phyloP scores from a whole-genome alignment of 2,113 vertebrate species.

The Oryzias celebensis region DNA sequence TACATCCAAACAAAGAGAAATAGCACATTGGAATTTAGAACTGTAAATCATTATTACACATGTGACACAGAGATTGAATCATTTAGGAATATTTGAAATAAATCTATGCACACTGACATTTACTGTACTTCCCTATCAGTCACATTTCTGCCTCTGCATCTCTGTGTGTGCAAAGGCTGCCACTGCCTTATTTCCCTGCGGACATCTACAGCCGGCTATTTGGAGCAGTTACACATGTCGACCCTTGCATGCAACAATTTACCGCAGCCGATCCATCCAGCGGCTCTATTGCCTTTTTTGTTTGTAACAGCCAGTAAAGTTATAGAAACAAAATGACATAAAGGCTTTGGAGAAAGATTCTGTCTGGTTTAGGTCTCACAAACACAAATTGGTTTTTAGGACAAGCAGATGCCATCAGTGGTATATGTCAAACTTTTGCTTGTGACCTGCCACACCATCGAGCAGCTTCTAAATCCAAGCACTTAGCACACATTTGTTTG shows the following conservation, averaged over 20 bases:
- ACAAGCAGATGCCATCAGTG: slow-evolving; percentile 40
- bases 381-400: slow-evolving; percentile 32
- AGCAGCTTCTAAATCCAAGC: slow-evolving; percentile 47
- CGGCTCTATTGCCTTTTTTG: slow-evolving; percentile 45
- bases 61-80: slow-evolving; percentile 6
- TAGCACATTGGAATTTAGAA: background rate
- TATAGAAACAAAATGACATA: slow-evolving; percentile 10
- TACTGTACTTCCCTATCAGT: no score
- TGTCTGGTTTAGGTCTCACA: no score
- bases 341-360: background rate
- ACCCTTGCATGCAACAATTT: slow-evolving; percentile 56
- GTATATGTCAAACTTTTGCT: slow-evolving; percentile 57
- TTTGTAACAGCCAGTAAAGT: slow-evolving; percentile 24
- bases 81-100: slow-evolving; percentile 12
- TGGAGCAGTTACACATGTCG: slow-evolving; percentile 65
- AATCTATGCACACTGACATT: slow-evolving; percentile 28
- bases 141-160: slow-evolving; percentile 25
- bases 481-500: slow-evolving; percentile 27
- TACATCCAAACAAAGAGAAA: background rate
- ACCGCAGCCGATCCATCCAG: slow-evolving; percentile 28
- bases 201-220: slow-evolving; percentile 56
- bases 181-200: slow-evolving; percentile 68
- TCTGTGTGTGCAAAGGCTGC: slow-evolving; percentile 32
- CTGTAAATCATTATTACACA: background rate
- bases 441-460: slow-evolving; percentile 20